Conservation (phyloP, 2,113 vertebrate genomes). For the Todiramphus chloris region DNA sequence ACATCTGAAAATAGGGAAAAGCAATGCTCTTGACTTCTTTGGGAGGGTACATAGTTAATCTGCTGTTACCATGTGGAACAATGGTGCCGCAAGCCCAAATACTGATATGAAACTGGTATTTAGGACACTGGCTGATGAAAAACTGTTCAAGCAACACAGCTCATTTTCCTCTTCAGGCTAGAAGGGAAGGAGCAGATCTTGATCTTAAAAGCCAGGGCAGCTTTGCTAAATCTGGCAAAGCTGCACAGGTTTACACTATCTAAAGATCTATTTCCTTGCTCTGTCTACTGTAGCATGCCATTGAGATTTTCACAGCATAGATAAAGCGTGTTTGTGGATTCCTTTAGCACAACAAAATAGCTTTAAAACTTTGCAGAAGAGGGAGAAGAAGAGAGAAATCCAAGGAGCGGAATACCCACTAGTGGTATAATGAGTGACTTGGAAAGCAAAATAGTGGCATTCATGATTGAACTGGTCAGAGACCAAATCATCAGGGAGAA, state of each 20-base stretch:
- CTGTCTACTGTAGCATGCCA: background rate
- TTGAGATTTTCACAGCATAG: background rate
- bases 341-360: rapidly evolving
- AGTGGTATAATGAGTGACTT: background rate
- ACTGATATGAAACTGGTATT: background rate
- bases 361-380: background rate
- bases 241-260: background rate
- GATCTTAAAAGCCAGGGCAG: background rate
- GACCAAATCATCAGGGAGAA: background rate
- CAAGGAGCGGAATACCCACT: background rate
- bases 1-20: background rate
- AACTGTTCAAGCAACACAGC: background rate
- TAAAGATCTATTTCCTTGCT: background rate
- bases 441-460: background rate
- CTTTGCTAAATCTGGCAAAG: background rate
- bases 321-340: background rate
- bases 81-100: background rate
- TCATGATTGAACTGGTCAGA: background rate
- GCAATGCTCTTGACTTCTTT: background rate
- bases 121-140: background rate
- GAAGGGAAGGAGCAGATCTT: background rate
- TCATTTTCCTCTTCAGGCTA: background rate
- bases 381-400: background rate
- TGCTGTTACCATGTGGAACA: background rate
- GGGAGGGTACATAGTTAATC: background rate